Conservation (phyloP, 2,113 vertebrate genomes). For the Rhinopomastus cyanomelas region DNA sequence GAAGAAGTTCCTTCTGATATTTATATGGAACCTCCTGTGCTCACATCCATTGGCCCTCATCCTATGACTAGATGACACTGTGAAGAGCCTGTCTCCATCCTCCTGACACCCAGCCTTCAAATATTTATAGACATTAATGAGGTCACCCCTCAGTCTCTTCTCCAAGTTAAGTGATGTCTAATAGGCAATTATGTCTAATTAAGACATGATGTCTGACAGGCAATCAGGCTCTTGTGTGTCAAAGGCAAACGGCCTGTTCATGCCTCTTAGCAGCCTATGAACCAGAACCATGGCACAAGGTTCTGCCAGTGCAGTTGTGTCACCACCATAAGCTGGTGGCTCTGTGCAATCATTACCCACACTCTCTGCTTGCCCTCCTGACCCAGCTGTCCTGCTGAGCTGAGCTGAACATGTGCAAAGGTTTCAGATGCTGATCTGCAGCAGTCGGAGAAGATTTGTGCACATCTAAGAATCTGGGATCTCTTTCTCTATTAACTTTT, state of each 20-base stretch:
- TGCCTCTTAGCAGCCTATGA: not conserved
- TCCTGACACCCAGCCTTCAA: no score
- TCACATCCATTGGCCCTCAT: no score
- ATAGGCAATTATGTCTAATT: no score
- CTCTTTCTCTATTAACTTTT: not conserved
- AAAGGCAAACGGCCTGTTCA: not conserved
- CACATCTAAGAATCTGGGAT: not conserved
- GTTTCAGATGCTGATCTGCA: not conserved
- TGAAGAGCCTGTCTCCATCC: no score
- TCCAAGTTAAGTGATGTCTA: no score
- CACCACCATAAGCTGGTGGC: not conserved
- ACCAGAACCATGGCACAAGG: not conserved
- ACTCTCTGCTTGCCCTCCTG: not conserved
- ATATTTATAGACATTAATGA: no score
- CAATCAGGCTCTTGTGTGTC: not conserved
- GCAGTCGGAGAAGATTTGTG: not conserved
- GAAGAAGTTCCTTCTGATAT: no score
- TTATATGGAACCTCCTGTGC: no score
- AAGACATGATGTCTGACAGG: no score
- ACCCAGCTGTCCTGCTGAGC: not conserved
- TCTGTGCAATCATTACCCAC: not conserved
- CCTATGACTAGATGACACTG: no score
- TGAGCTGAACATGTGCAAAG: not conserved
- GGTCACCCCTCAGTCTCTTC: no score
- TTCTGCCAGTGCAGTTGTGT: not conserved